Evolutionary conservation across 1,140 invertebrate genomes (phyloP).

Genomic region (Listronotus bonariensis): DNA sequence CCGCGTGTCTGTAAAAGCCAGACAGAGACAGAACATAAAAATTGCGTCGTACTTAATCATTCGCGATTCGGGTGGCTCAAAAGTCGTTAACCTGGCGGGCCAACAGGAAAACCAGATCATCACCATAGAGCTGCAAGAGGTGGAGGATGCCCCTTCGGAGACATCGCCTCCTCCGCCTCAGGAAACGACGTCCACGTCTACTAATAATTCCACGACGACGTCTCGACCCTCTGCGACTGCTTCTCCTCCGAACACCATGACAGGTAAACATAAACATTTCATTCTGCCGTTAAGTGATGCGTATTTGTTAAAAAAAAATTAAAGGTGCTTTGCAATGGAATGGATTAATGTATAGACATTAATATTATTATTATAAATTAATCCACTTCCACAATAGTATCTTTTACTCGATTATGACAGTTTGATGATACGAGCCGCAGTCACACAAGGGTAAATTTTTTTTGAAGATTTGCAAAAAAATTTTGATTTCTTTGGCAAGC

Average conservation of each 20-base stretch:
- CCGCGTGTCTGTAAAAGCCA: not conserved
- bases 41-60: not conserved
- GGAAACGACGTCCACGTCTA: slow-evolving; percentile 20
- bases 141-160: slow-evolving; percentile 47
- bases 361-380: no score
- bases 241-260: slow-evolving; percentile 52
- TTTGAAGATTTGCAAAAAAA: no score
- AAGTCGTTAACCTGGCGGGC: slow-evolving; percentile 47
- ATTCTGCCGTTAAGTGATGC: not conserved
- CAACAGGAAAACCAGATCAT: slow-evolving; percentile 45
- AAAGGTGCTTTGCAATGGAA: no score
- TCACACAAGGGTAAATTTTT: no score
- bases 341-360: no score
- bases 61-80: slow-evolving; percentile 1
- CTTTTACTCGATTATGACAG: no score
- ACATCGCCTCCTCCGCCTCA: slow-evolving; percentile 23
- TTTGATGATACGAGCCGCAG: no score
- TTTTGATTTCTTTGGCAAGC: no score
- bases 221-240: slow-evolving; percentile 42
- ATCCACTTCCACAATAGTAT: no score
- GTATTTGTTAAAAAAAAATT: not conserved
- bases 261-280: slow-evolving; percentile 42
- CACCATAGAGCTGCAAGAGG: slow-evolving; percentile 51
- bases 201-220: slow-evolving; percentile 21
- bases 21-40: slow-evolving; percentile 10